Base-by-base conservation (phyloP, 1,140 invertebrate genomes). In the Drosophila ohnishii region DNA sequence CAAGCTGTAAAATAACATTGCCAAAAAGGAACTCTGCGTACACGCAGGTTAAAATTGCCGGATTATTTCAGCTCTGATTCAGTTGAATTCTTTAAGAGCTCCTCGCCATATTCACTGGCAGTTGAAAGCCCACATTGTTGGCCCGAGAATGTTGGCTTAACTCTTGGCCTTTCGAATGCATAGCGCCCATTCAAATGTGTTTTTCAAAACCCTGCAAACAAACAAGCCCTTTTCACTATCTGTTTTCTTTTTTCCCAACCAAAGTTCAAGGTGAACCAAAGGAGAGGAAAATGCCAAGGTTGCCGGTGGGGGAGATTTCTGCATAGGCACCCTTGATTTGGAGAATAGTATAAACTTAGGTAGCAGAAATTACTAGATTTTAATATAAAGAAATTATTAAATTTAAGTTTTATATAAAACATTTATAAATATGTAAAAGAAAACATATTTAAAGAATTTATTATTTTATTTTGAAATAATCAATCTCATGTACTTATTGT, bases 191-290 rank as follows among this genome's bases (percentile, higher is more conserved):
- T 86, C 60, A 72, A 85, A 72, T 28, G 50, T 39, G 55, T 51
- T 78, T 75, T 70, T 57, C 50, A 59, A 55, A 78, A 56, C 39
- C 22, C 8, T 32, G 50, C 72, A 42, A 65, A 58, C 65, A 48
- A 70, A 59, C 28, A 59, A 16, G 22, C 13, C 53, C 53, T n/a
- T 25, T 34, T 40, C 22, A 39, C 53, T 42, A 57, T 71, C 50
- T 58, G 13, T 42, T 37, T 67, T 69, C n/a, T 3, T 53, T 57
- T 51, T 45, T 62, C 19, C 37, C 6, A n/a, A 40, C 13, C 16
- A 53, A 51, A 70, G 74, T 77, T 70, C 74, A 77, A 63, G 74
- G 74, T 75, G 10, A 66, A 9, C 30, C 34, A 13, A 2, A 14
- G 71, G 16, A 57, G 61, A n/a, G 16, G 10, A 30, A 64, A 71